Base-by-base conservation (phyloP, 2,888 invertebrate species). In the Stenotaenia linearis region DNA sequence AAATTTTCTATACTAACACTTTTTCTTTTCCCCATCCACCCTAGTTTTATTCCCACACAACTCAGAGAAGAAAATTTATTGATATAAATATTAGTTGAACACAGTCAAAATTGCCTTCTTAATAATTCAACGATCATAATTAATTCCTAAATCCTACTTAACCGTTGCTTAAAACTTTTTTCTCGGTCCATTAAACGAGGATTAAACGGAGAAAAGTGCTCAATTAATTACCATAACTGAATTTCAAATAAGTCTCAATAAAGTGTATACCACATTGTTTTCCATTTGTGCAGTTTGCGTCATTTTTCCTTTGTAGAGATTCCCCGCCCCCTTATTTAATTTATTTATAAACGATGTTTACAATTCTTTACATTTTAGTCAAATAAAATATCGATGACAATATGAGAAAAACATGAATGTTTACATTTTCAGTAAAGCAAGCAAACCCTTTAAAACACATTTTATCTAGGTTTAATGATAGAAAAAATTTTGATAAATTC, bases 1-100 rank as follows among this genome's bases (percentile, higher is more conserved):
- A 69, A 69, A 69, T 69, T 69, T 69, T 69, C 69, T 69, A 69
- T 69, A 25, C 69, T 28, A 69, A 69, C 69, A 69, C 69, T 69
- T 69, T 28, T 32, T 32, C 32, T 32, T 32, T 32, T 32, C 32
- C 32, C 32, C 32, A 32, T 32, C 32, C 5, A 4, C 32, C 32
- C 32, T 9, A 32, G 32, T 32, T 32, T 32, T 50, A 15, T 50
- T 50, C 50, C 50, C 50, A 50, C 50, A 18, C n/a, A 50, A n/a
- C 50, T n/a, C 50, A 50, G 7, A 18, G 7, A 40, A 40, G 18
- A 50, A 6, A 50, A 1, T 18, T 50, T 50, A 18, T 50, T 15
- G 50, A 50, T 50, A 50, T 50, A 21, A 21, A 50, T 21, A 50
- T 50, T 50, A 18, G 7, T 50, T 45, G 5, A 15, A 21, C 2